These are phyloP conservation scores for Zoanthus sociatus DNA, from an alignment of 92 coral and sea anemone species.

Conservation along the genomic window DNA sequence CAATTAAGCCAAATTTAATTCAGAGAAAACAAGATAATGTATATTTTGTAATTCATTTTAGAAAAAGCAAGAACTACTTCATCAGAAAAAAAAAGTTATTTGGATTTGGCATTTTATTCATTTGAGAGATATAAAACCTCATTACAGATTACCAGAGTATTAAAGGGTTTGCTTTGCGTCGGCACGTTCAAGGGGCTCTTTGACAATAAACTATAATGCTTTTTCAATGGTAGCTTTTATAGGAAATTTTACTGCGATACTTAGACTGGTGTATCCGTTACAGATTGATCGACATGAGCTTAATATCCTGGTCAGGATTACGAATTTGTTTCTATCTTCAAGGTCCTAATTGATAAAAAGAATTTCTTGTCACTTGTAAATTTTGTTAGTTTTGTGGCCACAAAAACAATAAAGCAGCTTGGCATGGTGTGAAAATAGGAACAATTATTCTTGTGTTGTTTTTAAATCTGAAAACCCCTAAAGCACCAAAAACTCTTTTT, in stretches of 20 bases:
- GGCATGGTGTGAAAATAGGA: slow-evolving; percentile 19
- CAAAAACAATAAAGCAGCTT: slow-evolving; percentile 22
- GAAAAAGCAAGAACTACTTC: not conserved
- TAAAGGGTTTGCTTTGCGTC: not conserved
- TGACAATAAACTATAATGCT: not conserved
- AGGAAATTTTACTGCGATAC: not conserved
- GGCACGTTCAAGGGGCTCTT: slow-evolving; percentile 16
- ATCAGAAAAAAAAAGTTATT: not conserved
- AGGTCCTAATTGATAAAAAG: slow-evolving; percentile 15
- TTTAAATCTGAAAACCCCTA: slow-evolving; percentile 13
- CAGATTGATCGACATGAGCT: slow-evolving; percentile 25
- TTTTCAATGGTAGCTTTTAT: not conserved
- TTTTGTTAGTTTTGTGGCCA: slow-evolving; percentile 23
- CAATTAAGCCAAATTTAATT: slow-evolving; percentile 2
- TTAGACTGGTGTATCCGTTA: slow-evolving; percentile 31
- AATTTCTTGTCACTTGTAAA: slow-evolving; percentile 22
- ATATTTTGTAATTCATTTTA: slow-evolving; percentile 3
- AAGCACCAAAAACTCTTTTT: not conserved
- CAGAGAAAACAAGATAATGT: slow-evolving; percentile 7
- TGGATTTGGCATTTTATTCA: not conserved
- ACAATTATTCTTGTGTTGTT: not conserved
- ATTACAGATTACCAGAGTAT: not conserved
- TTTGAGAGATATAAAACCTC: not conserved
- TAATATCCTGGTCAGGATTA: slow-evolving; percentile 7
- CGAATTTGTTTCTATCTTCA: slow-evolving; percentile 9